phyloP scores from a whole-genome alignment of 2,797 vertebrate species.

The Spinus pinus region DNA sequence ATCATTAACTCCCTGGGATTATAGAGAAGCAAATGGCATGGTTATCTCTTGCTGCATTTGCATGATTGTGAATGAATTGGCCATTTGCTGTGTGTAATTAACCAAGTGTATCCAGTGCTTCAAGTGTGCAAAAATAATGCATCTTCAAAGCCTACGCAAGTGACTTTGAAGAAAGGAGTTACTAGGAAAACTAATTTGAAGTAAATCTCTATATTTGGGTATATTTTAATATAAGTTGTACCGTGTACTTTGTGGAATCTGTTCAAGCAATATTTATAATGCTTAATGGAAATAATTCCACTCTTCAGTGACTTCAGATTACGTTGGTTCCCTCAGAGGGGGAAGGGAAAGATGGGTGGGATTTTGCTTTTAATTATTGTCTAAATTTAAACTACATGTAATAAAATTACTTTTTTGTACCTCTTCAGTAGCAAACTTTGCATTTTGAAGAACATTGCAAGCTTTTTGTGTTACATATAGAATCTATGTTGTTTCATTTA shows the following conservation, averaged over 20 bases:
- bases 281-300: not conserved
- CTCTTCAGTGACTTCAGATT: not conserved
- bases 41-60: not conserved
- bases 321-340: not conserved
- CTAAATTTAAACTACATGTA: not conserved
- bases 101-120: not conserved
- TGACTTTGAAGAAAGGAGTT: not conserved
- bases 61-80: not conserved
- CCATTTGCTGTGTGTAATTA: conserved; percentile 30
- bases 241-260: not conserved
- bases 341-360: not conserved
- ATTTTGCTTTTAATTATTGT: conserved; percentile 7
- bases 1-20: not conserved
- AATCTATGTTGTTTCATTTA: not conserved
- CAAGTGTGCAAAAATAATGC: not conserved
- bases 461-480: not conserved
- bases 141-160: not conserved
- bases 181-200: not conserved
- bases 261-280: conserved; percentile 2
- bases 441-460: not conserved
- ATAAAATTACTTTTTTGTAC: conserved; percentile 46
- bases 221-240: not conserved
- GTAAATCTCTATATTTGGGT: not conserved
- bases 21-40: not conserved
- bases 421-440: not conserved